Conservation (phyloP, 2,888 invertebrate species). For the Serripes groenlandicus region DNA sequence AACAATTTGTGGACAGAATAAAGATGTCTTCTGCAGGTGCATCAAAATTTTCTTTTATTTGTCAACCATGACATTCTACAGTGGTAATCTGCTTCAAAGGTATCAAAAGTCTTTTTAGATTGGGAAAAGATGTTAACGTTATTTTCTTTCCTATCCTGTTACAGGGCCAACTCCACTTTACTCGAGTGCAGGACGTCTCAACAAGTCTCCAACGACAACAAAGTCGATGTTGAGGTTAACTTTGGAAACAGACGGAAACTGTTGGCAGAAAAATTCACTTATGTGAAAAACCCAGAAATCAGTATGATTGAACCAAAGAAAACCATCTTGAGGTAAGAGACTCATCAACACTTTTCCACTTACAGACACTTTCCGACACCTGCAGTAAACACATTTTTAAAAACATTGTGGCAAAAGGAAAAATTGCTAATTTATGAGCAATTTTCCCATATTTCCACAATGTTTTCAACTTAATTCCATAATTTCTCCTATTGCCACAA, state of each 20-base stretch:
- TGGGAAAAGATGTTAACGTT: too few species aligned
- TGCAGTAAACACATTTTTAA: too few species aligned
- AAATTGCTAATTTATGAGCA: neutral
- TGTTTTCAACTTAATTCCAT: neutral
- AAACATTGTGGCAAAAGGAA: neutral
- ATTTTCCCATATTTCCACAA: neutral
- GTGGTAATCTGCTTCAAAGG: too few species aligned
- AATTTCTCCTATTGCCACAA: too few species aligned
- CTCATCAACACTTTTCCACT: neutral
- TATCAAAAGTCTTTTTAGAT: too few species aligned
- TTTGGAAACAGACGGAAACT: conserved; percentile 79
- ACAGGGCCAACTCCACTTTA: conserved; percentile 73
- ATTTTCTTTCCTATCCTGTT: neutral
- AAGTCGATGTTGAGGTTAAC: conserved; percentile 76
- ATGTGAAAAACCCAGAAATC: conserved; percentile 95
- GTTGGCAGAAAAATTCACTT: conserved; percentile 88
- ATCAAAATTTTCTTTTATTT: too few species aligned
- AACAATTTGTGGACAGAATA: too few species aligned
- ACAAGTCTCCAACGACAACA: conserved; percentile 65
- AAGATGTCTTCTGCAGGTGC: too few species aligned
- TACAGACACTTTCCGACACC: neutral
- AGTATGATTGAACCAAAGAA: conserved; percentile 93
- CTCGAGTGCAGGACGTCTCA: conserved; percentile 75
- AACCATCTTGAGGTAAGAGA: conserved; percentile 76
- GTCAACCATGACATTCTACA: too few species aligned